Percentiles rank a stretch among this genome's conserved stretches.
Conservation (phyloP, 2,888 invertebrate genomes). For the Laothoe populi region DNA sequence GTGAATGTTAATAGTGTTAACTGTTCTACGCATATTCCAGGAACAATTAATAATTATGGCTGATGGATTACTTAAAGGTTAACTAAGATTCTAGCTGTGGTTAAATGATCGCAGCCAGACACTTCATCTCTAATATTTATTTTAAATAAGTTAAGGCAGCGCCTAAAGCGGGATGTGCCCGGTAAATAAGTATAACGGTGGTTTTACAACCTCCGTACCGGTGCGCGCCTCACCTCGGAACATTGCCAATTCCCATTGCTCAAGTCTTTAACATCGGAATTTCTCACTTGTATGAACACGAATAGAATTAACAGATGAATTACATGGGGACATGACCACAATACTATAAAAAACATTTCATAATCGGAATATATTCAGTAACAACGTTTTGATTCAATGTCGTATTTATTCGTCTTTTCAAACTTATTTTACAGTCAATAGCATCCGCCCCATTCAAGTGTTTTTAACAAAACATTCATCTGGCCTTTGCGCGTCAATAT, state of each 20-base stretch:
- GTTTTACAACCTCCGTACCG: slow-evolving; percentile 77
- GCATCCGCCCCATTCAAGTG: neutral
- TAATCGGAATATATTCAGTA: slow-evolving; percentile 40
- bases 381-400: neutral
- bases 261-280: slow-evolving; percentile 75
- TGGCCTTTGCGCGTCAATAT: slow-evolving; percentile 4
- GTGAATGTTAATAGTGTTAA: neutral
- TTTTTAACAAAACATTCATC: neutral
- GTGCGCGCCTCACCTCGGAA: slow-evolving; percentile 73
- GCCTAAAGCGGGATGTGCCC: slow-evolving; percentile 79
- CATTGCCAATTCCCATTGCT: slow-evolving; percentile 82
- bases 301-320: slow-evolving; percentile 70
- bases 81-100: slow-evolving; percentile 16
- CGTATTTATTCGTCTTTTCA: neutral
- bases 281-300: slow-evolving; percentile 76
- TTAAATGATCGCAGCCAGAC: slow-evolving; percentile 14
- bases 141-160: slow-evolving; percentile 69
- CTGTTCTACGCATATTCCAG: slow-evolving; percentile 19
- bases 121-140: slow-evolving; percentile 35
- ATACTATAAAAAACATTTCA: slow-evolving; percentile 40
- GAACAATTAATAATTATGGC: slow-evolving; percentile 20
- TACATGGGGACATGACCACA: slow-evolving; percentile 26
- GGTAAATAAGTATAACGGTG: slow-evolving; percentile 82
- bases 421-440: neutral
- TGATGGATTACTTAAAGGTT: slow-evolving; percentile 13